These are phyloP conservation scores for Oithona nana DNA, from an alignment of 2,888 invertebrate genomes.

Conservation along the genomic window DNA sequence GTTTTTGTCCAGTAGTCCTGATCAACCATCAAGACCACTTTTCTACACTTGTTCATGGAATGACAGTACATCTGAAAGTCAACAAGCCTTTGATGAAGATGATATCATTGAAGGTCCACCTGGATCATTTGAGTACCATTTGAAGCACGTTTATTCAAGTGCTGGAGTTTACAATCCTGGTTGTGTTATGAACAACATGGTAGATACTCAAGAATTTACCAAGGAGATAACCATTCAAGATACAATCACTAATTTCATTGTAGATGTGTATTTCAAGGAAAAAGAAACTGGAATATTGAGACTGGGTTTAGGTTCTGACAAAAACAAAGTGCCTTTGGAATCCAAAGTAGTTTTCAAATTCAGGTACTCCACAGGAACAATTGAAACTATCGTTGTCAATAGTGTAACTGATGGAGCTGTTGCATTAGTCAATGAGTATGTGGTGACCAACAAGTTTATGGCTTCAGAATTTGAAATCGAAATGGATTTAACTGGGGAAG, in stretches of 20 bases:
- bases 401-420: background rate
- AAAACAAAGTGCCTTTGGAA: background rate
- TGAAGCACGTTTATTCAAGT: background rate
- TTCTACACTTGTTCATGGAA: background rate
- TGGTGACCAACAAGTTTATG: constrained; percentile 1
- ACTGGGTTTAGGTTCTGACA: background rate
- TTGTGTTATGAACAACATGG: background rate
- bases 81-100: background rate
- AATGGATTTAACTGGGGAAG: constrained; percentile 1
- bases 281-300: background rate
- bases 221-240: background rate
- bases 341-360: background rate
- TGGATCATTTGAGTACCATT: background rate
- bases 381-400: background rate
- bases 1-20: background rate
- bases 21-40: background rate
- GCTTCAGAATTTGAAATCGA: background rate
- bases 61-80: background rate
- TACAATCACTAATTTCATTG: background rate
- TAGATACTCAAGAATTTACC: background rate
- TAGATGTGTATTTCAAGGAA: background rate
- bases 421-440: background rate
- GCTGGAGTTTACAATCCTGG: background rate
- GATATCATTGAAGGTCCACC: background rate
- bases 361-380: background rate